Evolutionary conservation across 2,888 invertebrate species (phyloP), one percentile per base, ranked within the genome.

Genomic region (Teleogryllus oceanicus): DNA sequence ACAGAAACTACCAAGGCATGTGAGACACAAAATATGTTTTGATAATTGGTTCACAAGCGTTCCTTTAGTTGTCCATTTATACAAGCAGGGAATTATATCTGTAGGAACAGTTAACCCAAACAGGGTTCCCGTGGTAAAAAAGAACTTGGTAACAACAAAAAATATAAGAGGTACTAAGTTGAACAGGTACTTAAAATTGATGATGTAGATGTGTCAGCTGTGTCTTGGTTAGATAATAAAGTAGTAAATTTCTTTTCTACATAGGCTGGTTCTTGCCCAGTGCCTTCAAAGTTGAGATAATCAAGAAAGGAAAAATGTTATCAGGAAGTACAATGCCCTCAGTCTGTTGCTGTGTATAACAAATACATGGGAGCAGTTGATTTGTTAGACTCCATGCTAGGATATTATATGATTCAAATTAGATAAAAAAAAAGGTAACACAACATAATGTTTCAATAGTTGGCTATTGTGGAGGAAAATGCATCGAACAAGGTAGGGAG

Each of bases 11-110:
- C 84, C 84, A 78, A 79, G 80, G 80, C 79, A 85, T 83, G 11
- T 81, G 37, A 85, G 85, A 79, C 81, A 84, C 78, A 85, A 84
- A 80, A 75, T 85, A 16, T 85, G 83, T 24, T 84, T 86, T 81
- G 85, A 85, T 80, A 85, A 85, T 78, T 86, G 84, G 84, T 86
- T 83, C 82, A 86, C 81, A 8, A 84, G 83, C 74, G 51, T 83
- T 16, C 77, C 74, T 49, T 81, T 84, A n/a, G 78, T 80, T 78
- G 81, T 83, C 1, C 82, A 82, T 3, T 24, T 81, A 74, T 80
- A 79, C 20, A 82, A 83, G 78, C 77, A 83, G 74, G 83, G 82
- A 50, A 79, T 84, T 51, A 75, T 82, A 49, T 80, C 83, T 75
- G 77, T 83, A 74, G 81, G 83, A n/a, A 83, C 83, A 62, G 82